These are phyloP conservation scores for Monomorium pharaonis DNA, from an alignment of 1,140 invertebrate species.

Conservation along the genomic window DNA sequence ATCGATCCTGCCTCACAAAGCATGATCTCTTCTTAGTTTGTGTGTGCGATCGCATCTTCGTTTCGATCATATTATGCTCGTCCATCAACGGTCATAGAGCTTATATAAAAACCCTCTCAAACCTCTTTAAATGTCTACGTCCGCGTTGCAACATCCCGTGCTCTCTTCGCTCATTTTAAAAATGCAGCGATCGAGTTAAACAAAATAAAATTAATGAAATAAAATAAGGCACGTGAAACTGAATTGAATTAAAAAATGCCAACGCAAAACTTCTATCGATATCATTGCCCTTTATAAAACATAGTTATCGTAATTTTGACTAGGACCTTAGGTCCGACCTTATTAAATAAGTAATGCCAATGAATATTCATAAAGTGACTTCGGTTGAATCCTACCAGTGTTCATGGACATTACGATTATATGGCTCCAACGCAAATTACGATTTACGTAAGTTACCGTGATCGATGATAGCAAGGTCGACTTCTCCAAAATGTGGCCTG, in stretches of 20 bases:
- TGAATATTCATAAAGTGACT: conserved; percentile 62
- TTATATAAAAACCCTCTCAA: not conserved
- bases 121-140: not conserved
- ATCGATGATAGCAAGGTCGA: conserved; percentile 27
- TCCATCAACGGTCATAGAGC: not conserved
- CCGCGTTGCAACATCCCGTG: not conserved
- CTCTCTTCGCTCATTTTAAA: not conserved
- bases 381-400: conserved; percentile 19
- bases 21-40: conserved; percentile 8
- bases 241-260: not conserved
- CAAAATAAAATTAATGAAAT: not conserved
- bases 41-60: not conserved
- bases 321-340: not conserved
- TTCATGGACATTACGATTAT: conserved; percentile 30
- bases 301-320: not conserved
- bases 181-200: not conserved
- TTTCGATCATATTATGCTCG: conserved; percentile 18
- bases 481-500: conserved; percentile 9
- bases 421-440: conserved; percentile 56
- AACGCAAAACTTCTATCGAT: not conserved
- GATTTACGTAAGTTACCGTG: conserved; percentile 55
- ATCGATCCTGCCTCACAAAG: not conserved
- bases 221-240: not conserved
- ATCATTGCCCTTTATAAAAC: not conserved
- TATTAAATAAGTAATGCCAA: conserved; percentile 11